Evolutionary conservation across 2,113 vertebrate genomes (phyloP), one percentile per base, ranked within the genome.

Genomic region (Carlito syrichta): DNA sequence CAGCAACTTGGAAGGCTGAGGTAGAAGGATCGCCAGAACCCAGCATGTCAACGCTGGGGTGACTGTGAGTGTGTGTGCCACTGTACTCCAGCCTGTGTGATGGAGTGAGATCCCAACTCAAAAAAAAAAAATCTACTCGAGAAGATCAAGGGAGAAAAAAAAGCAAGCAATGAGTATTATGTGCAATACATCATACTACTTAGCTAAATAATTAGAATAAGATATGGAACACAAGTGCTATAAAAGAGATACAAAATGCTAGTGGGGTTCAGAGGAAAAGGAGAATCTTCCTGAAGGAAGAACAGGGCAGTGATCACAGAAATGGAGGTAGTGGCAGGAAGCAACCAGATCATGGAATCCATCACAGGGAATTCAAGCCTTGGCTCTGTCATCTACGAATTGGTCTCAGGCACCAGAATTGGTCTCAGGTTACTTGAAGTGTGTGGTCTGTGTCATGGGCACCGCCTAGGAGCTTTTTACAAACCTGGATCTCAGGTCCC

Each of bases 181-280:
- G 19, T 35, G 40, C 79, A 45, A 23, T 4, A 54, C 30, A 1
- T 30, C 1, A 19, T 43, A 50, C 12, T 1, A 17, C 25, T 8
- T 56, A 8, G 19, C 25, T 19, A 60, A 66, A 35, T 8, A 30
- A 32, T 48, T 0, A 7, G 17, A 45, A 4, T 22, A 30, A 60
- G 38, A 32, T 1, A 6, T 2, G 1, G 40, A n/a, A 62, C 43
- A 13, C 20, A 22, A 10, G 11, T 1, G 1, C 35, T 30, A 1
- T 6, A 20, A 45, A 48, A 30, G 52, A 73, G 25, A 16, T 8
- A 35, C 48, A 4, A 19, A 13, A 3, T 3, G 25, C 50, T 2
- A 19, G 27, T 27, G 54, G 35, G 22, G 52, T 52, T 54, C 32
- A 4, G 38, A 77, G 58, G 23, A 74, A 54, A 54, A 32, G 35